A percentile compares a stretch with the other conserved stretches of the same genome.
Conservation (phyloP, 2,888 invertebrate genomes). For the Ceraclea dissimilis region DNA sequence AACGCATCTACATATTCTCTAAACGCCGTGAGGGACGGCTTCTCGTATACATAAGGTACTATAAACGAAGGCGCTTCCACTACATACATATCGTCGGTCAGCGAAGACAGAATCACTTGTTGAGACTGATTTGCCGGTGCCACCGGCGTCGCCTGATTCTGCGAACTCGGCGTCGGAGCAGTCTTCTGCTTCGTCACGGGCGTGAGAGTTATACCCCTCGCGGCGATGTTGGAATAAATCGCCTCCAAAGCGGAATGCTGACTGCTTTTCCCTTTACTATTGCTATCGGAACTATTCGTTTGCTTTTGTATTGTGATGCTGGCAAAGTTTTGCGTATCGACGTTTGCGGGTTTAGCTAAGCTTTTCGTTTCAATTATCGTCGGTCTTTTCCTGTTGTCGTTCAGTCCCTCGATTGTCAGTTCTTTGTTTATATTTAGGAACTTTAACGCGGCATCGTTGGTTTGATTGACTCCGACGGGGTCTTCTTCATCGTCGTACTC, state of each 20-base stretch:
- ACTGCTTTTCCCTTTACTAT: neutral
- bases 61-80: slow-evolving; percentile 90
- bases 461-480: neutral
- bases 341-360: neutral
- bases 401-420: neutral
- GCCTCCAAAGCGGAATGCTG: slow-evolving; percentile 40
- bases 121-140: neutral
- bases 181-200: slow-evolving; percentile 33
- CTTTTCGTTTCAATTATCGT: neutral
- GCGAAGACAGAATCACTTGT: slow-evolving; percentile 59
- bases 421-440: neutral
- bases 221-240: slow-evolving; percentile 50
- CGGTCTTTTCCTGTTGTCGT: neutral
- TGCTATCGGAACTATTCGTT: neutral
- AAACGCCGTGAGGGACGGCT: slow-evolving; percentile 73
- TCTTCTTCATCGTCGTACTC: neutral
- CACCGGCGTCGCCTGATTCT: slow-evolving; percentile 30
- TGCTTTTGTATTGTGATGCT: neutral
- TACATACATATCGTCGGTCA: slow-evolving; percentile 89
- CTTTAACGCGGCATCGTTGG: neutral
- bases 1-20: slow-evolving; percentile 56
- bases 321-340: neutral
- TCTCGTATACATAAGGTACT: slow-evolving; percentile 89
- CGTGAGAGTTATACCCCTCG: slow-evolving; percentile 40
- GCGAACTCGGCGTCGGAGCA: slow-evolving; percentile 33